Evolutionary conservation across 30 jellyfish, hydroid and myxozoan genomes (phyloP), one percentile per base, ranked within the genome.

Genomic region (Rhopilema esculentum): DNA sequence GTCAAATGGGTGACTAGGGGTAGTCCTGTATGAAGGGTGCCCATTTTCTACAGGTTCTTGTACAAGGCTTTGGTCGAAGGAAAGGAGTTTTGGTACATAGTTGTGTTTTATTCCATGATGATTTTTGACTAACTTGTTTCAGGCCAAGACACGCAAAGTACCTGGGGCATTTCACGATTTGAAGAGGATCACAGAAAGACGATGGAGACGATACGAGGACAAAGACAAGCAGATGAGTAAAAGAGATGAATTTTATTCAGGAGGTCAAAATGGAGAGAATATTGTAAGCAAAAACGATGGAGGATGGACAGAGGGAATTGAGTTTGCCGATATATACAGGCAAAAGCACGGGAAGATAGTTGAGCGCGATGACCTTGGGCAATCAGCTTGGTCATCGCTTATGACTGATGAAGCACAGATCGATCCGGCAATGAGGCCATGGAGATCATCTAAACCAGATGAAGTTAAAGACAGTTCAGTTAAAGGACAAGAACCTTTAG

Each of bases 251-350:
- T 15, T 1, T 29, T 27, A n/a, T 7, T 61, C 71, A 4, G 84
- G 70, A 4, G 75, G 23, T 61, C 74, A 62, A 16, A 66, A 50
- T 17, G 77, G 53, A 12, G 76, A 24, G 49, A 18, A 24, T 1
- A 16, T 17, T 20, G 49, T 50, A 20, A 50, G 48, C 7, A 29
- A 30, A 31, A 20, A n/a, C 28, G 63, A 50, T 57, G 77, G 66
- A 17, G 85, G 89, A 0, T 88, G 91, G 91, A 88, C 91, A 17
- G 96, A 88, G n/a, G 96, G 96, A 16, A 80, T 32, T 19, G 65
- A 40, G 2, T 88, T 88, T 73, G 88, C 91, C 32, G 72, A 48
- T 19, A 15, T 24, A 20, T 88, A 88, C 87, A 40, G 83, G 33
- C 72, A 79, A 61, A 79, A 20, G 30, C 96, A 88, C 27, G 96